These are phyloP conservation scores for Pempheris klunzingeri DNA, from an alignment of 2,797 vertebrate genomes.

Conservation along the genomic window DNA sequence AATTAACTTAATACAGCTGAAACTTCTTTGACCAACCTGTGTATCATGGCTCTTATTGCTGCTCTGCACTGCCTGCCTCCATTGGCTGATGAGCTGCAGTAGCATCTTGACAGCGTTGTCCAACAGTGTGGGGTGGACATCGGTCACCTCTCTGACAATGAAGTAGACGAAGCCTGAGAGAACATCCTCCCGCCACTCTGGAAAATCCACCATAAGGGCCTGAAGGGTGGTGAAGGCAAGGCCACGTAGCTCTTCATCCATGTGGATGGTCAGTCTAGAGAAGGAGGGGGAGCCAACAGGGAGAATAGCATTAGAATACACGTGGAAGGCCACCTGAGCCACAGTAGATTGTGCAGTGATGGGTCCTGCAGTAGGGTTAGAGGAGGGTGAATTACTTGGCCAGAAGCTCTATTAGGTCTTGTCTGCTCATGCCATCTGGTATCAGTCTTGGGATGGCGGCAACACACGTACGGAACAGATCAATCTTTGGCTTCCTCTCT, in stretches of 20 bases:
- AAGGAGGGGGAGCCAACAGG: neutral
- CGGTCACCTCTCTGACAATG: slow-evolving; percentile 97
- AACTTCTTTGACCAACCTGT: slow-evolving; percentile 80
- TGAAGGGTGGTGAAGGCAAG: slow-evolving; percentile 99
- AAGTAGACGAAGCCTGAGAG: slow-evolving; percentile 98
- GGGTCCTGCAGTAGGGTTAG: neutral
- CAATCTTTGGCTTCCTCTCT: slow-evolving; percentile 99
- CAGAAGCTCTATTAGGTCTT: slow-evolving; percentile 97
- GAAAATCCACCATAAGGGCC: slow-evolving; percentile 97
- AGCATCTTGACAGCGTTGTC: slow-evolving; percentile 99
- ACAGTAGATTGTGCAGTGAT: neutral
- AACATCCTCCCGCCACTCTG: slow-evolving; percentile 98
- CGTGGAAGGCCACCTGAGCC: neutral
- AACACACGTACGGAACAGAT: slow-evolving; percentile 98
- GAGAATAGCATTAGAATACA: neutral
- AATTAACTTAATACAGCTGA: neutral
- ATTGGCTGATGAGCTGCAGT: slow-evolving; percentile 97
- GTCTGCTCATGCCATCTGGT: slow-evolving; percentile 99
- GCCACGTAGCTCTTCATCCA: slow-evolving; percentile 98
- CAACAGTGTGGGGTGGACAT: slow-evolving; percentile 95
- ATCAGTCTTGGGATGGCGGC: slow-evolving; percentile 98
- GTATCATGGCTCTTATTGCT: slow-evolving; percentile 92
- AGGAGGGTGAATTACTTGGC: slow-evolving; percentile 89
- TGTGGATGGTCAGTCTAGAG: slow-evolving; percentile 95
- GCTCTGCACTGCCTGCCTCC: slow-evolving; percentile 95